These are phyloP conservation scores for Pollicipes pollicipes DNA, from an alignment of 1,140 invertebrate genomes.

Conservation along the genomic window DNA sequence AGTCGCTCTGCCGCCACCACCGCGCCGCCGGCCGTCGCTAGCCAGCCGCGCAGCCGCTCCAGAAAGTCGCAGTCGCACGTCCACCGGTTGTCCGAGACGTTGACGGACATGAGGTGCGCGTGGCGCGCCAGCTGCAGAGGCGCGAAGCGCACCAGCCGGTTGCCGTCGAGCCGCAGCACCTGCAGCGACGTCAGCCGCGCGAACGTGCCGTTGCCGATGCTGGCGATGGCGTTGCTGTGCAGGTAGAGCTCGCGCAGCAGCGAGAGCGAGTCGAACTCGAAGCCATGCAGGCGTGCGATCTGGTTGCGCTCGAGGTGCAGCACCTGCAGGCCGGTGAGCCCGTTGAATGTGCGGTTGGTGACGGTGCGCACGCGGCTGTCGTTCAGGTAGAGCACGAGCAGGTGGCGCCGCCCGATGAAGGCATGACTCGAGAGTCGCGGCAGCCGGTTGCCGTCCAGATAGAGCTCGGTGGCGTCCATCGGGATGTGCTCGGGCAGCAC, in stretches of 20 bases:
- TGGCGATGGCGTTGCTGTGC: conserved; percentile 61
- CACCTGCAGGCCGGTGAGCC: conserved; percentile 55
- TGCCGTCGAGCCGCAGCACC: conserved; percentile 63
- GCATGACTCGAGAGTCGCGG: conserved; percentile 65
- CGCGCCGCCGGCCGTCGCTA: conserved; percentile 40
- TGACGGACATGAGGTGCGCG: conserved; percentile 45
- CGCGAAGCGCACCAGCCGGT: conserved; percentile 56
- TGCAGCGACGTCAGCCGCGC: conserved; percentile 54
- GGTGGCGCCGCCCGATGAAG: conserved; percentile 79
- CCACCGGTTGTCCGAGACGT: conserved; percentile 64
- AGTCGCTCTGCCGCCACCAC: conserved; percentile 32
- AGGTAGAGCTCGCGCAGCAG: conserved; percentile 65
- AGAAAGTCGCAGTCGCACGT: conserved; percentile 76
- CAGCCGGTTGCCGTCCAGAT: conserved; percentile 74
- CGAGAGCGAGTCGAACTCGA: conserved; percentile 69
- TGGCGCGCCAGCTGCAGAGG: conserved; percentile 66
- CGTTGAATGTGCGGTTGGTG: conserved; percentile 81
- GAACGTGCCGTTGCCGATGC: conserved; percentile 63
- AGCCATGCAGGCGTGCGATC: conserved; percentile 58
- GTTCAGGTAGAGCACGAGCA: conserved; percentile 68
- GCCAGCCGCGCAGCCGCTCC: conserved; percentile 63
- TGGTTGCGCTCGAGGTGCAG: conserved; percentile 72
- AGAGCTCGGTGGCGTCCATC: conserved; percentile 84
- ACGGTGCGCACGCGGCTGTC: conserved; percentile 64
- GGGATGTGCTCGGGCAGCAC: conserved; percentile 67